A percentile compares a stretch with the other conserved stretches of the same genome.
These are phyloP conservation scores for Mormoops blainvillei DNA, from an alignment of 2,113 vertebrate species.

Conservation along the genomic window DNA sequence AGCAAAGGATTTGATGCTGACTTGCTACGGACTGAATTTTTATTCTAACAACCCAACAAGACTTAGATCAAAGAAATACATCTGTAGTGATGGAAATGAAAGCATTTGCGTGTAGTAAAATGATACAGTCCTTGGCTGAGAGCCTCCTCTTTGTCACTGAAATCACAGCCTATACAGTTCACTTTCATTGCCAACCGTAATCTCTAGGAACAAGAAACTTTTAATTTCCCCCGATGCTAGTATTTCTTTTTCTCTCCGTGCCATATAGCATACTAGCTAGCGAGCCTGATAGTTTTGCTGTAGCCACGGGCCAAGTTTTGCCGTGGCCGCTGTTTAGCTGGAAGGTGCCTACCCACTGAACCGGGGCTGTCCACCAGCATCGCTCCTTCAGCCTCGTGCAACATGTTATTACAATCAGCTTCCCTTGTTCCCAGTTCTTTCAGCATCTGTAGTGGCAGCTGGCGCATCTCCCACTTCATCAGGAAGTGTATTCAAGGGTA, in stretches of 20 bases:
- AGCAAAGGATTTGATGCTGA: background rate
- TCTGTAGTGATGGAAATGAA: constrained; percentile 15
- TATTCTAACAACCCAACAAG: constrained; percentile 25
- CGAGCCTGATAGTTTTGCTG: constrained; percentile 39
- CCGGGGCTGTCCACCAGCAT: constrained; percentile 69
- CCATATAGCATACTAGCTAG: constrained; percentile 60
- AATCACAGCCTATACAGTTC: constrained; percentile 36
- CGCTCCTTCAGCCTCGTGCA: constrained; percentile 66
- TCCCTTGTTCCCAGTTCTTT: constrained; percentile 78
- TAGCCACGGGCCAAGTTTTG: constrained; percentile 67
- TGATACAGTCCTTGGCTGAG: constrained; percentile 27
- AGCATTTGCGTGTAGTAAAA: constrained; percentile 19
- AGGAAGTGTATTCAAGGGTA: constrained; percentile 85
- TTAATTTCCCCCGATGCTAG: constrained; percentile 17
- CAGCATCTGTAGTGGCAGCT: constrained; percentile 84
- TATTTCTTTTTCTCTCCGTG: constrained; percentile 58
- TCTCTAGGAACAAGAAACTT: background rate
- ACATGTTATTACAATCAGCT: constrained; percentile 85
- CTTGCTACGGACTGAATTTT: background rate
- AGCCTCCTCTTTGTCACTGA: constrained; percentile 1
- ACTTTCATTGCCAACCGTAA: constrained; percentile 32
- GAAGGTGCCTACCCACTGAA: constrained; percentile 63
- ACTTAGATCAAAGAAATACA: background rate
- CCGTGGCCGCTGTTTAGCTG: constrained; percentile 73
- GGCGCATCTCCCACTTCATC: constrained; percentile 79